Evolutionary conservation across 1,140 invertebrate genomes (phyloP), one percentile per base, ranked within the genome.

Genomic region (Schlechtendalia chinensis): DNA sequence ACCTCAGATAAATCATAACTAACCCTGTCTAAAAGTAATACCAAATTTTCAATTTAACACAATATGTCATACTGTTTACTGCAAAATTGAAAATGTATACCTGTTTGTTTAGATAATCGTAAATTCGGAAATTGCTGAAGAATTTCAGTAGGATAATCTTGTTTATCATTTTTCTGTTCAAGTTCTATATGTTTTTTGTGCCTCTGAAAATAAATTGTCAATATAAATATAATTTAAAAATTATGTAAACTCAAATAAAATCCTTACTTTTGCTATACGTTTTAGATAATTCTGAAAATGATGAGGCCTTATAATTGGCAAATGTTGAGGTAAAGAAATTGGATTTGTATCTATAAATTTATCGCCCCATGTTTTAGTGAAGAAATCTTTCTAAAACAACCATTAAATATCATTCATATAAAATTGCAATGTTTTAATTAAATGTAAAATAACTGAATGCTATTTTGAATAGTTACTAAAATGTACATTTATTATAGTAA

Each of bases 351-450:
- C 96, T 11, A 97, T 89, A 87, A 98, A 98, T 81, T 90, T 90
- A 84, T 98, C 96, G 58, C 98, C 97, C 98, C 98, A 99, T 82
- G 96, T 97, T 86, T 96, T 96, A 1, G 96, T 98, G 84, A 99
- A 96, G 84, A 99, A 96, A 85, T 97, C 95, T 83, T 87, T 88
- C 88, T 86, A 80, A 59, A 77, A 77, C 24, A 22, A 81, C 56
- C n/a, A 86, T 84, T 85, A 85, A 81, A 54, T 22, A 29, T 71
- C 10, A 81, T 56, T 53, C 16, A n/a, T 1, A 4, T 56, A n/a
- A 56, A n/a, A 56, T 56, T 39, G 8, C 32, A 8, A 39, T 54
- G 16, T 19, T 19, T 54, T 19, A 19, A 1, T 54, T 54, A 19
- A 19, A 54, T 5, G 19, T 53, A 54, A 19, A 54, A 81, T 72